These are phyloP conservation scores for Malurus splendens DNA, from an alignment of 2,797 vertebrate species.

Conservation along the genomic window DNA sequence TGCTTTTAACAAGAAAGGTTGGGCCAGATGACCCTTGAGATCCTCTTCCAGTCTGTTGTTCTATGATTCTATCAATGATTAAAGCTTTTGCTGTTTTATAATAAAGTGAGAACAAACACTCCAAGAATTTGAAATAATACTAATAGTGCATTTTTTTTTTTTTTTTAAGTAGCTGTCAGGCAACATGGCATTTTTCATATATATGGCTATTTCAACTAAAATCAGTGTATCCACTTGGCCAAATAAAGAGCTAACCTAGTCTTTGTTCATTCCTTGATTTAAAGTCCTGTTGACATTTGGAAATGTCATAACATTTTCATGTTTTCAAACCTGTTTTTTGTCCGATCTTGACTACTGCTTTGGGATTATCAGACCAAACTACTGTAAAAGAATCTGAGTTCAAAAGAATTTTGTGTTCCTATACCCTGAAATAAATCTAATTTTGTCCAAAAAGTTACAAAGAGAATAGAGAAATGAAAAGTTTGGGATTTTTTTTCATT, in stretches of 20 bases:
- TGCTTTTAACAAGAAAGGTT: background rate
- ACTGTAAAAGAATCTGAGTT: background rate
- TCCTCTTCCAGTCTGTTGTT: background rate
- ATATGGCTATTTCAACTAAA: background rate
- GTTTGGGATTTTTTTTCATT: background rate
- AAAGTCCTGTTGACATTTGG: background rate
- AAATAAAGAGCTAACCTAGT: background rate
- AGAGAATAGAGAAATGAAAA: background rate
- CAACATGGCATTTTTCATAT: background rate
- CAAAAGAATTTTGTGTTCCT: background rate
- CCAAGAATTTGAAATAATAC: background rate
- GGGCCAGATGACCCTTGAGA: background rate
- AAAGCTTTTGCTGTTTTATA: background rate
- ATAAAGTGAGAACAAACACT: background rate
- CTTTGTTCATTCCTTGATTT: background rate
- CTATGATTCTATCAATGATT: background rate
- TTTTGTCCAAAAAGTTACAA: background rate
- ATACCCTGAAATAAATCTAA: background rate
- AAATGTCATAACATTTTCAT: background rate
- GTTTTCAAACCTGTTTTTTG: background rate
- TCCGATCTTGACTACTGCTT: background rate
- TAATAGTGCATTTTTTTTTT: background rate
- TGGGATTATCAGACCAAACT: background rate
- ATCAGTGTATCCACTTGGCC: background rate
- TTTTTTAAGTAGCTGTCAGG: background rate